Evolutionary conservation across 2,113 vertebrate genomes (phyloP).

Genomic region (Pseudorhombus dupliciocellatus): DNA sequence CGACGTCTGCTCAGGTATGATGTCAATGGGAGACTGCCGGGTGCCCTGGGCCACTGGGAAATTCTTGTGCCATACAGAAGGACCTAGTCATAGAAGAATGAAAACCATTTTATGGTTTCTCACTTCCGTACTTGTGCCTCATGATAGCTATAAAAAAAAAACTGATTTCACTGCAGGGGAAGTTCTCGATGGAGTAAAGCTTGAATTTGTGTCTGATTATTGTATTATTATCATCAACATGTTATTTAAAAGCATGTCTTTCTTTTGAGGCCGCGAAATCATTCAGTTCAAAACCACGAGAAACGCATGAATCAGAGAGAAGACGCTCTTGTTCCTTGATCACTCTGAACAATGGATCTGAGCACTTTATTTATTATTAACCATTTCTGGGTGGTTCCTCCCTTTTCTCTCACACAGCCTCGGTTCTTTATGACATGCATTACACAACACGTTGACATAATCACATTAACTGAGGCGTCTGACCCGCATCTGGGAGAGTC

Average conservation of each 20-base stretch:
- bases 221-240: not conserved
- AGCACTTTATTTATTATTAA: not conserved
- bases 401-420: not conserved
- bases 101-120: not conserved
- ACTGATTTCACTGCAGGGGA: too few relatives aligned
- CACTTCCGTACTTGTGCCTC: too few relatives aligned
- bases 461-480: not conserved
- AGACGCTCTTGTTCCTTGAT: not conserved
- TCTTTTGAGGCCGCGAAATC: not conserved
- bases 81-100: slow-evolving; percentile 78
- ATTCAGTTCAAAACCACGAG: not conserved
- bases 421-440: not conserved
- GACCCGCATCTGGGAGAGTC: not conserved
- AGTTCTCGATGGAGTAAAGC: too few relatives aligned
- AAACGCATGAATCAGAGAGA: not conserved
- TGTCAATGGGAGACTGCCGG: slow-evolving; percentile 94
- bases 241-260: too few relatives aligned
- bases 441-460: not conserved
- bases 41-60: slow-evolving; percentile 89
- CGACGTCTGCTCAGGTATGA: slow-evolving; percentile 84
- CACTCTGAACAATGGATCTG: not conserved
- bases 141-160: too few relatives aligned
- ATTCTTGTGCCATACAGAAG: slow-evolving; percentile 88
- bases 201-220: not conserved
- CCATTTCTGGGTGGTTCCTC: not conserved